Evolutionary conservation across 2,113 vertebrate species (phyloP).

Genomic region (Pleuronectes platessa): DNA sequence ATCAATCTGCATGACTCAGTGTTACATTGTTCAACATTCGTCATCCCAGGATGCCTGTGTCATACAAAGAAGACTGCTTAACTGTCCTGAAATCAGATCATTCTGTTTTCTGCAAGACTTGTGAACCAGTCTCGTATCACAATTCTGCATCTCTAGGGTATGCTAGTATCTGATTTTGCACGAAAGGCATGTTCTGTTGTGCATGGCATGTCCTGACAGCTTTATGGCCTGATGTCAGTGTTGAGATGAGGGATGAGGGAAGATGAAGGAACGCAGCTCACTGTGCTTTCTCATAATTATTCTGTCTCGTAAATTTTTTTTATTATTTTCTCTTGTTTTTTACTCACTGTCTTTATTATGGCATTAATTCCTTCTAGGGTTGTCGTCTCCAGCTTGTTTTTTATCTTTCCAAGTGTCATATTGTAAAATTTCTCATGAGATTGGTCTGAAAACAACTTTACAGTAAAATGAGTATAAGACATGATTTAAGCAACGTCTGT

Average conservation of each 20-base stretch:
- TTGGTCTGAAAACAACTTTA: too few relatives aligned
- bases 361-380: too few relatives aligned
- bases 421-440: too few relatives aligned
- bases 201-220: not conserved
- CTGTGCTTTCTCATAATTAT: not conserved
- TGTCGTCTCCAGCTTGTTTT: not conserved
- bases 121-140: conserved; percentile 4
- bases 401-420: too few relatives aligned
- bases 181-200: not conserved
- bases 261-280: not conserved
- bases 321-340: not conserved
- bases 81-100: conserved; percentile 33
- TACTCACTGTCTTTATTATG: not conserved
- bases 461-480: too few relatives aligned
- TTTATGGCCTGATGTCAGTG: conserved; percentile 1
- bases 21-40: conserved; percentile 36
- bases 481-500: too few relatives aligned
- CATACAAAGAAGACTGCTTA: conserved; percentile 42
- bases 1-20: not conserved
- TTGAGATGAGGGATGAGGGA: not conserved
- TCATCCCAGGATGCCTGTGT: conserved; percentile 16
- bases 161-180: not conserved
- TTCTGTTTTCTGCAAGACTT: not conserved
- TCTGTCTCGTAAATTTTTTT: not conserved
- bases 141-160: conserved; percentile 5